Evolutionary conservation across 2,113 vertebrate species (phyloP), one percentile per base, ranked within the genome.

Genomic region (Salvelinus fontinalis): DNA sequence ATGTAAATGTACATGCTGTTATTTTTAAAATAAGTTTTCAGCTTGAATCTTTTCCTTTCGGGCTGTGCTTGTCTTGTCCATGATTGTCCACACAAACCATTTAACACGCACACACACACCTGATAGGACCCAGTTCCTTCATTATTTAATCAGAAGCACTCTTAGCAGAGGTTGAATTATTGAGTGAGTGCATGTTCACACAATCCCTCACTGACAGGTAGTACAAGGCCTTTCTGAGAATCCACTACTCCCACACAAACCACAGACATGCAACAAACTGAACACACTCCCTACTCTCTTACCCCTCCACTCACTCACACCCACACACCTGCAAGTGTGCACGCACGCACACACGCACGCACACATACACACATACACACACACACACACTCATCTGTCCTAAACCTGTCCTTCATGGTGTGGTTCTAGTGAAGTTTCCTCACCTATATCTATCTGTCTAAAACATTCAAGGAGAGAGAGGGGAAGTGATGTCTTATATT

Each of bases 61-160:
- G 54, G 54, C 1, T 57, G 54, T 4, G 16, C 16, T 18, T 20
- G 18, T 18, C 13, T 57, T 57, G 39, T 44, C 16, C 18, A 9
- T 62, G 59, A 62, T 22, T n/a, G 7, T 13, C 59, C 20, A 62
- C 20, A 62, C 20, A 22, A 8, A 24, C 2, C 13, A 62, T 62
- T 5, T 7, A 62, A 7, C 18, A 57, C 1, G 4, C 54, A 57
- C 51, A 14, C 51, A 16, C 51, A 54, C 51, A 13, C 87, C 83
- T 83, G 77, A 89, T 89, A 90, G 80, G 77, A 81, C 76, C 81
- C 89, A 85, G 84, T 84, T 86, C 83, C 90, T 92, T 88, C 83
- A 90, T 92, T 93, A 93, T 93, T 93, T 91, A 93, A 90, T 92
- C 87, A 90, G 79, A 87, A 78, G 82, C 88, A 91, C 90, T 92